A percentile compares a stretch with the other conserved stretches of the same genome.
These are phyloP conservation scores for Axea sp. DNA, from an alignment of 2,888 invertebrate species.

Conservation along the genomic window DNA sequence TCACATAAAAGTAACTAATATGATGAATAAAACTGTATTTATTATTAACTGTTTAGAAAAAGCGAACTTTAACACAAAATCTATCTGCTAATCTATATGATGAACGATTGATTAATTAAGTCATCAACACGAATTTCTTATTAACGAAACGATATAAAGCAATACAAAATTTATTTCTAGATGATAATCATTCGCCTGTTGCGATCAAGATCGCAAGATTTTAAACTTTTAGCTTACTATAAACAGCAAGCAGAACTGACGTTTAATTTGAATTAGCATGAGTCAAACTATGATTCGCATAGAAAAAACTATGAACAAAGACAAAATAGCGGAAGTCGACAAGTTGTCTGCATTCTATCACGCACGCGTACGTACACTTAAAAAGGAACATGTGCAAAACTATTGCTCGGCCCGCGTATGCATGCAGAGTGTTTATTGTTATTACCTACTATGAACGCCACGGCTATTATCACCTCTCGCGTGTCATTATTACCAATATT, in stretches of 20 bases:
- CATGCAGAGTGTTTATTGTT: conserved; percentile 48
- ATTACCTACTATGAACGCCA: conserved; percentile 38
- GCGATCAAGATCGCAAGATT: no score
- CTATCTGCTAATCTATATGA: no score
- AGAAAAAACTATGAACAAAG: background rate
- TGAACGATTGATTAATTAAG: no score
- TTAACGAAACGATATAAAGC: no score
- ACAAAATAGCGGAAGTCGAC: conserved; percentile 41
- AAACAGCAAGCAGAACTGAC: background rate
- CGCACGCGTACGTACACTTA: background rate
- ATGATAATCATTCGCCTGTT: no score
- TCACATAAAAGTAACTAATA: no score
- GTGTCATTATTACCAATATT: conserved; percentile 51
- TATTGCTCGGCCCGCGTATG: conserved; percentile 18
- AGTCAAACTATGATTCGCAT: conserved; percentile 9
- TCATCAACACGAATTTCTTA: no score
- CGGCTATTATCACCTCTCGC: conserved; percentile 44
- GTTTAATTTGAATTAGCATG: conserved; percentile 9
- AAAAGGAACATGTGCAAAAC: conserved; percentile 5
- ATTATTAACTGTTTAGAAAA: no score
- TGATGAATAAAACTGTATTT: no score
- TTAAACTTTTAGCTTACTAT: no score
- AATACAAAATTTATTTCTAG: no score
- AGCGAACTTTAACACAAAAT: no score
- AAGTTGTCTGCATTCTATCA: conserved; percentile 45